Base-by-base conservation (phyloP, 2,113 vertebrate species). In the Tachysurus fulvidraco region DNA sequence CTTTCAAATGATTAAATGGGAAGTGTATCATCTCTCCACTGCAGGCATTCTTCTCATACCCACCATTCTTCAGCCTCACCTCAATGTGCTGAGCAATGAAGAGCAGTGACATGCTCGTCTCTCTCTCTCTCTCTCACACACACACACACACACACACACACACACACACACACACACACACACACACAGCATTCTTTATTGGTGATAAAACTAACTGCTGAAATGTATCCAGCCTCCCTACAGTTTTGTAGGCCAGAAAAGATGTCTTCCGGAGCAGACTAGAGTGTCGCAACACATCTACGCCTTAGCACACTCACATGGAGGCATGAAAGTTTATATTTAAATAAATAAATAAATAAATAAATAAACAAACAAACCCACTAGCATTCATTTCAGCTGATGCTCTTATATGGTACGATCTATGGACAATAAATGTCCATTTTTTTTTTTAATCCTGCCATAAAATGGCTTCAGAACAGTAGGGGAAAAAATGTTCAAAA, bases 1-100 rank as follows among this genome's bases (percentile, higher is more conserved):
- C 25, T 46, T 36, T 59, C 54, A 14, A 23, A 16, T 41, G 64
- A 52, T 64, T 44, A 5, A 16, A 10, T 21, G 16, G 46, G 21
- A 25, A 44, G 79, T 41, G 57, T 12, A 59, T 81, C 79, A 41
- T 50, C 41, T 25, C 59, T 62, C 30, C 17, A 28, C 36, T 44
- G 16, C 25, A 78, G 46, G 46, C 59, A 79, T 85, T 62, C 19
- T 19, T 85, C 59, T 78, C n/a, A 17, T 79, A 57, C 19, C 19
- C 69, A 30, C n/a, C 44, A 54, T 85, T 78, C 74, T 73, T 64
- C 59, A 50, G 55, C 25, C 25, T 85, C 71, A 85, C 44, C 73
- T 85, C 84, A 79, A 19, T 5, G 9, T 28, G 41, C 41, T 30
- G 73, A 79, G 60, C 19, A 78, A 85, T 65, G 41, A 17, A 25